These are phyloP conservation scores for Lepidiolamprologus cunningtoni DNA, from an alignment of 2,113 vertebrate species.

Conservation along the genomic window DNA sequence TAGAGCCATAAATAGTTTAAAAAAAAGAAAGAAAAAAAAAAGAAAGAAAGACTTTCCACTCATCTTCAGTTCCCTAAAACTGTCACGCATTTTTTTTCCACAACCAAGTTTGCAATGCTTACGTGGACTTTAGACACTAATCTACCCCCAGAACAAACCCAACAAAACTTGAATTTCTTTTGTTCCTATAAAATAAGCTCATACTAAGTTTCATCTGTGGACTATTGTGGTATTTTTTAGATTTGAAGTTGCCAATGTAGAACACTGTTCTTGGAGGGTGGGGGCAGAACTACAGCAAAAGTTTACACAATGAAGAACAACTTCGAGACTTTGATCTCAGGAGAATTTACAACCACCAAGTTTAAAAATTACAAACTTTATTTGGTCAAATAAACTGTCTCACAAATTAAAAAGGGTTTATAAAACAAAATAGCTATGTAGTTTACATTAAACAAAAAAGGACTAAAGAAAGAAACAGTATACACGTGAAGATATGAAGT, in stretches of 20 bases:
- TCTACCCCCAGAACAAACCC: background rate
- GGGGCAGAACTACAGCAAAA: background rate
- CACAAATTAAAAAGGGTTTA: constrained; percentile 85
- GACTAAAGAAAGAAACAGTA: constrained; percentile 55
- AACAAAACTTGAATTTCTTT: too few relatives aligned
- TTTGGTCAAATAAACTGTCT: constrained; percentile 90
- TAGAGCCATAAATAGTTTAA: background rate
- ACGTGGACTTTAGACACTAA: background rate
- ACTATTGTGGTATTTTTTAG: background rate
- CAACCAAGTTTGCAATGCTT: background rate
- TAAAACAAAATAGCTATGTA: constrained; percentile 79
- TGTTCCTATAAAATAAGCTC: background rate
- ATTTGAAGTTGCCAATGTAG: background rate
- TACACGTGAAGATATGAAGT: constrained; percentile 69
- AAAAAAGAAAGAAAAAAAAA: rapidly evolving
- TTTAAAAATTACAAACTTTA: constrained; percentile 90
- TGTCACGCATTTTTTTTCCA: background rate
- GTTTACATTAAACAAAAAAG: constrained; percentile 73
- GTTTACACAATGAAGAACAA: background rate
- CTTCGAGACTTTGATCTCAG: background rate
- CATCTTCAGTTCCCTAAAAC: background rate
- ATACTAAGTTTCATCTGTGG: background rate
- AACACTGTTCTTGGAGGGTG: background rate
- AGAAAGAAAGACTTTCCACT: background rate
- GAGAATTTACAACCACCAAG: constrained; percentile 6